Percentiles rank a stretch among this genome's conserved stretches.
Conservation (phyloP, 1,140 invertebrate species). For the Drosophila pseudoobscura region DNA sequence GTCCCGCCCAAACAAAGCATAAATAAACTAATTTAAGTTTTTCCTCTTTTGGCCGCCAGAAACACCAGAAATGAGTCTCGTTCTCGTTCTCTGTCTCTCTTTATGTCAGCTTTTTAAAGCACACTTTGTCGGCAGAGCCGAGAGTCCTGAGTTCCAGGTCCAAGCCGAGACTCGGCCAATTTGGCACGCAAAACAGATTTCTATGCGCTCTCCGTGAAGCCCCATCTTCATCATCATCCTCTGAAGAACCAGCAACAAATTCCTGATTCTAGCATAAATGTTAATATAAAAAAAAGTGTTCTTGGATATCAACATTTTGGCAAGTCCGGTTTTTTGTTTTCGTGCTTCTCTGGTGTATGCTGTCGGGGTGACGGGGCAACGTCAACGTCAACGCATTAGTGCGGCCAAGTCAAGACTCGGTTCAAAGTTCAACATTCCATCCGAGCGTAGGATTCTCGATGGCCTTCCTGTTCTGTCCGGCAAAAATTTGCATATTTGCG, state of each 20-base stretch:
- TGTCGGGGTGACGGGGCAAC: conserved; percentile 8
- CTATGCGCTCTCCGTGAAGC: not conserved
- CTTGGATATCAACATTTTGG: conserved; percentile 17
- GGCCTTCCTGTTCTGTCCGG: conserved; percentile 54
- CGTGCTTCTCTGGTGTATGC: not conserved
- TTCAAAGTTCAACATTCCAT: conserved; percentile 74
- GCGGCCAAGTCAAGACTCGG: conserved; percentile 33
- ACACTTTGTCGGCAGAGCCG: not conserved
- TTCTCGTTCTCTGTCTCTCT: conserved; percentile 28
- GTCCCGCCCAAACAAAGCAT: conserved; percentile 71
- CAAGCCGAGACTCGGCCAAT: conserved; percentile 36
- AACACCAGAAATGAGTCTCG: conserved; percentile 18
- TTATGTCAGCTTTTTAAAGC: conserved; percentile 25
- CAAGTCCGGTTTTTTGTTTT: conserved; percentile 25
- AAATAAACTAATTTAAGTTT: conserved; percentile 81
- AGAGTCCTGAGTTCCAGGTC: not conserved
- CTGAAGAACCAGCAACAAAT: conserved; percentile 1
- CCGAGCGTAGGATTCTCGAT: conserved; percentile 36
- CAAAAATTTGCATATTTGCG: conserved; percentile 76
- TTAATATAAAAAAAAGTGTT: conserved; percentile 6
- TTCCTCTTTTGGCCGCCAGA: conserved; percentile 31
- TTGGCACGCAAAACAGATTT: conserved; percentile 49
- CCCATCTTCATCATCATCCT: conserved; percentile 8
- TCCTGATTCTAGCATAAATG: conserved; percentile 24
- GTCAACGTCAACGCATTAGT: conserved; percentile 59